phyloP scores from a whole-genome alignment of 2,888 invertebrate species.

The Drosophila mimetica region DNA sequence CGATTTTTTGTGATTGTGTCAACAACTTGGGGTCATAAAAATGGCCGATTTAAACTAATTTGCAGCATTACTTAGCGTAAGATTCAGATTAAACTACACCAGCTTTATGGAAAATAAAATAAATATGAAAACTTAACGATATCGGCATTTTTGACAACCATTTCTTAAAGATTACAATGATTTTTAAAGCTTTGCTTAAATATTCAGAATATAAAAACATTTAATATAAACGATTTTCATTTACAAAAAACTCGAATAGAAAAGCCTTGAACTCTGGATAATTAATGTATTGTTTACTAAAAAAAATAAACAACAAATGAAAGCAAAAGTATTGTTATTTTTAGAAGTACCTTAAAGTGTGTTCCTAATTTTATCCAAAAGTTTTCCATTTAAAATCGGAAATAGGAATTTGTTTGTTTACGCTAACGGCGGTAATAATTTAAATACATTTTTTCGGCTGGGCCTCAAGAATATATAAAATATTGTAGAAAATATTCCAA shows the following conservation, averaged over 20 bases:
- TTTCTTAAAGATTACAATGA: background rate
- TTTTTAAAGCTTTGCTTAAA: background rate
- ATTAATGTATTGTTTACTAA: background rate
- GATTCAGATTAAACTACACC: constrained; percentile 28
- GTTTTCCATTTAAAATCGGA: constrained; percentile 10
- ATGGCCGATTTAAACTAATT: constrained; percentile 72
- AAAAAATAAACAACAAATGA: background rate
- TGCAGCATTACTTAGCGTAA: constrained; percentile 70
- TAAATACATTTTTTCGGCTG: constrained; percentile 10
- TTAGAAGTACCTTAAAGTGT: background rate
- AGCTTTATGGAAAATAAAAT: background rate
- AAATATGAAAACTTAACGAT: constrained; percentile 13
- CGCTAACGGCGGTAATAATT: background rate
- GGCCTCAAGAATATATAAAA: background rate
- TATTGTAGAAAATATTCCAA: constrained; percentile 4
- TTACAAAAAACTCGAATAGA: no score
- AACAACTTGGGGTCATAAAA: constrained; percentile 48
- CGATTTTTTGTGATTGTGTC: constrained; percentile 71
- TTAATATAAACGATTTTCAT: no score
- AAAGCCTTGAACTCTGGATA: background rate
- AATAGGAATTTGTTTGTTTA: constrained; percentile 10
- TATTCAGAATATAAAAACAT: no score
- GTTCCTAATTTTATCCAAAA: constrained; percentile 12
- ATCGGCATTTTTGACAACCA: background rate
- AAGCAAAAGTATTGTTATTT: constrained; percentile 1